Percentiles rank a stretch among this genome's conserved stretches.
These are phyloP conservation scores for Menidia beryllina DNA, from an alignment of 2,113 vertebrate genomes.

Conservation along the genomic window DNA sequence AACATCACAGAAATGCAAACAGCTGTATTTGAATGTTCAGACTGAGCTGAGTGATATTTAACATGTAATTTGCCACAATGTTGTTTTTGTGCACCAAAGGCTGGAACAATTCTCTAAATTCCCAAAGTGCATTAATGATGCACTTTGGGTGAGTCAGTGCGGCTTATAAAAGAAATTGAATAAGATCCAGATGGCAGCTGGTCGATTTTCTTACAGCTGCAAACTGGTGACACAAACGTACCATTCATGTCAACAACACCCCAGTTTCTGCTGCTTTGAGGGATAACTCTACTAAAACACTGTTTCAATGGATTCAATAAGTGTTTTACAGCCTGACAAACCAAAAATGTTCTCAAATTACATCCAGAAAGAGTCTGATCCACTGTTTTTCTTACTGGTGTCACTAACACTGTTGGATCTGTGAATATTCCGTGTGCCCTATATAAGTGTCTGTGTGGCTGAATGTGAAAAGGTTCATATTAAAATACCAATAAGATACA, in stretches of 20 bases:
- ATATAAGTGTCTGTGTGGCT: not conserved
- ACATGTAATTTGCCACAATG: not conserved
- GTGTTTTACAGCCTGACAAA: not conserved
- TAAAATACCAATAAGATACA: not conserved
- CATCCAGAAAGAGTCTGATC: not conserved
- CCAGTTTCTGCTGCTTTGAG: not conserved
- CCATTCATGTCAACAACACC: not conserved
- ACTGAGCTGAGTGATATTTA: not conserved
- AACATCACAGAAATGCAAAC: too few relatives aligned
- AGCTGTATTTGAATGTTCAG: too few relatives aligned
- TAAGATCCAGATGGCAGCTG: too few relatives aligned
- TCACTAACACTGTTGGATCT: not conserved
- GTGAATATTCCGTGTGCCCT: not conserved
- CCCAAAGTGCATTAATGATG: not conserved
- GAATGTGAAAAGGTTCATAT: slow-evolving; percentile 1
- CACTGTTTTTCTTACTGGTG: not conserved
- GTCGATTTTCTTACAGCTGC: not conserved
- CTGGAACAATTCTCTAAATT: not conserved
- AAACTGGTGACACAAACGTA: not conserved
- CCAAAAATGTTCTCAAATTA: not conserved
- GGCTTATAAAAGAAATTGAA: too few relatives aligned
- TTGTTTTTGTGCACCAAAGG: not conserved
- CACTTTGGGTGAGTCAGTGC: not conserved
- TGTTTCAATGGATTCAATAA: not conserved
- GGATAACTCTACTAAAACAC: not conserved